These are phyloP conservation scores for Pyrrhosoma nymphula DNA, from an alignment of 2,888 invertebrate genomes.

Conservation along the genomic window DNA sequence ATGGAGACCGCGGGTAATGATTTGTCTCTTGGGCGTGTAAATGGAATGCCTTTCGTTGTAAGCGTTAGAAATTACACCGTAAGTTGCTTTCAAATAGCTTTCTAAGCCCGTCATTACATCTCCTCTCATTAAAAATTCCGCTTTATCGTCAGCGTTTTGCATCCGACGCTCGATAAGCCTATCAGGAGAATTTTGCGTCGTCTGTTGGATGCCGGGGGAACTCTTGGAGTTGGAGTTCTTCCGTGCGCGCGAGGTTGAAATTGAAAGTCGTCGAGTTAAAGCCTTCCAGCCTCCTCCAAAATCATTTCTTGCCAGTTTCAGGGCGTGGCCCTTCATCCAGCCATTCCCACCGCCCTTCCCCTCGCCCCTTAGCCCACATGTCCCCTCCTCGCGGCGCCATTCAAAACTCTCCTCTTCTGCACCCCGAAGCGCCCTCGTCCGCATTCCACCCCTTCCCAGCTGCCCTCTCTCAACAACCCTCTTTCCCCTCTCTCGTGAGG, in stretches of 20 bases:
- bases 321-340: background rate
- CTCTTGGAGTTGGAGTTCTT: no score
- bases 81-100: no score
- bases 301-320: conserved; percentile 35
- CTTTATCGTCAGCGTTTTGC: background rate
- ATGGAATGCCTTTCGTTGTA: no score
- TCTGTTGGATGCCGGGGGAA: background rate
- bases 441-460: background rate
- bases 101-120: no score
- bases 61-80: no score
- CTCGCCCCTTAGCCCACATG: background rate
- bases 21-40: no score
- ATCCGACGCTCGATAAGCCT: background rate
- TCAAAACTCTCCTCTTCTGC: background rate
- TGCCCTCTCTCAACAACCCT: no score
- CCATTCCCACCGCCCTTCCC: background rate
- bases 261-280: background rate
- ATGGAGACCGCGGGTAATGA: no score
- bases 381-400: background rate
- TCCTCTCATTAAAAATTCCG: background rate
- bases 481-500: background rate
- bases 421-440: background rate
- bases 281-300: background rate
- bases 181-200: background rate
- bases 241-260: background rate